These are phyloP conservation scores for Arrhopalites spinosus DNA, from an alignment of 2,888 invertebrate genomes.

Conservation along the genomic window DNA sequence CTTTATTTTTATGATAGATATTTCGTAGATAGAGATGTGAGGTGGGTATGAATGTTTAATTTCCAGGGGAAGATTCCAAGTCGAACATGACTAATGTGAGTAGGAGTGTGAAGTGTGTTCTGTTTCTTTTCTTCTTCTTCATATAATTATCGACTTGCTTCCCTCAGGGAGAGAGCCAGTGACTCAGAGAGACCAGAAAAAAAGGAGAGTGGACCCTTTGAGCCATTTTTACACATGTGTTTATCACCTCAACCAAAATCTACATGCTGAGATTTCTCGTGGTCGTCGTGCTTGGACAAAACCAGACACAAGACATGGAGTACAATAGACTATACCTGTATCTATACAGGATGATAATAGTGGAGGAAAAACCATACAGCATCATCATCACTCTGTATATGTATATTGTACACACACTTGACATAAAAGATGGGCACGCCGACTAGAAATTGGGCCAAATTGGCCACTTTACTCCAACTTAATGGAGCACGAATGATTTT, in stretches of 20 bases:
- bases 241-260: neutral
- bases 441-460: constrained; percentile 30
- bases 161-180: neutral
- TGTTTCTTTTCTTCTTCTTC: constrained; percentile 19
- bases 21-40: neutral
- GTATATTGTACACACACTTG: too few relatives aligned
- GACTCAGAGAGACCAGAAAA: neutral
- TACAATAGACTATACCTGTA: neutral
- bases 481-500: constrained; percentile 28
- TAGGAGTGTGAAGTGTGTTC: constrained; percentile 25
- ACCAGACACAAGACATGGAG: constrained; percentile 14
- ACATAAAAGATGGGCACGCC: constrained; percentile 33
- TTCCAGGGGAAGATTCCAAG: neutral
- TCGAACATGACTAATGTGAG: constrained; percentile 27
- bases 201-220: neutral
- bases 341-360: neutral
- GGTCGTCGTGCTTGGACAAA: neutral
- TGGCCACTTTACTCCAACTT: constrained; percentile 29
- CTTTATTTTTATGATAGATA: too few relatives aligned
- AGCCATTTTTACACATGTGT: neutral
- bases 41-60: neutral
- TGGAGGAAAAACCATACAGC: neutral
- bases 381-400: constrained; percentile 17
- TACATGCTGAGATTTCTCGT: constrained; percentile 9
- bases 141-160: constrained; percentile 17